These are phyloP conservation scores for Aviceda subcristata DNA, from an alignment of 2,113 vertebrate species.

Conservation along the genomic window DNA sequence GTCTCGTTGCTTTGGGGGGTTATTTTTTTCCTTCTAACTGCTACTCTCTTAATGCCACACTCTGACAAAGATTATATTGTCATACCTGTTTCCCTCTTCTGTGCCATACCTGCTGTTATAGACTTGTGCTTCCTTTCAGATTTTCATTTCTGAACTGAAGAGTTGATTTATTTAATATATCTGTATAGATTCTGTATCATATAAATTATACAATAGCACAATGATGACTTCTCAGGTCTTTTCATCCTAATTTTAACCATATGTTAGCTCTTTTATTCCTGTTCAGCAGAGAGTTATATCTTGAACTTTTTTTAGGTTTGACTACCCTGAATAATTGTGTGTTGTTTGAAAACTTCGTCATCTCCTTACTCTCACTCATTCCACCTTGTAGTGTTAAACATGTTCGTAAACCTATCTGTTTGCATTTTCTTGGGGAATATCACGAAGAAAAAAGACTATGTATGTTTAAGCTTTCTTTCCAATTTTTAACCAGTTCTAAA, in stretches of 20 bases:
- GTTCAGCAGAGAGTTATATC: background rate
- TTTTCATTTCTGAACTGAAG: background rate
- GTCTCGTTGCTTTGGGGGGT: background rate
- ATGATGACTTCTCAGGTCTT: background rate
- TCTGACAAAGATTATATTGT: background rate
- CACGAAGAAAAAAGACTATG: background rate
- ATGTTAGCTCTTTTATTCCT: background rate
- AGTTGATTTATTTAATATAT: background rate
- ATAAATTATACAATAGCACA: background rate
- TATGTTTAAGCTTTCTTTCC: background rate
- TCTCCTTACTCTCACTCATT: background rate
- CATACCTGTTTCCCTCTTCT: background rate
- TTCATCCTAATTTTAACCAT: background rate
- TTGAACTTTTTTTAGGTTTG: background rate
- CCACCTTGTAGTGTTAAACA: background rate
- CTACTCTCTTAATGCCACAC: background rate
- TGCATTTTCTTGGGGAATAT: background rate
- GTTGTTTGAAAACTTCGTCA: background rate
- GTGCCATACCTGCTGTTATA: background rate
- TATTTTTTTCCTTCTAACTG: background rate
- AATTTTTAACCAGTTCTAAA: background rate
- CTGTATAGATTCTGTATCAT: background rate
- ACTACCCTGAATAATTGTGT: background rate
- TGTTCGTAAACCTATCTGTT: accelerated
- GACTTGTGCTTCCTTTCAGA: background rate